Base-by-base conservation (phyloP, 2,888 invertebrate species). In the Thymelicus acteon region DNA sequence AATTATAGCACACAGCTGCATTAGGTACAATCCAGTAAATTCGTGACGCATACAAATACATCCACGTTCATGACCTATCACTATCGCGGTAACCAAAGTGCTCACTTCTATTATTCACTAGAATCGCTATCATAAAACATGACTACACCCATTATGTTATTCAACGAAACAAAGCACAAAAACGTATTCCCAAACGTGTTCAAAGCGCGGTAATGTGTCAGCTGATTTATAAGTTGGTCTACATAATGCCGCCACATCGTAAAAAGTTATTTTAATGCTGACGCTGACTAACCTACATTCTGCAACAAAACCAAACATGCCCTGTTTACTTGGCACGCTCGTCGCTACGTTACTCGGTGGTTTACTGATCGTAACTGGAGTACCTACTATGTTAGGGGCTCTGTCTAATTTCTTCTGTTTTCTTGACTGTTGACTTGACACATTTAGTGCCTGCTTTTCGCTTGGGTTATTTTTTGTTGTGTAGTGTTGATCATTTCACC, bases 261-360 rank as follows among this genome's bases (percentile, higher is more conserved):
- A 67, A 49, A 60, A 60, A 39, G 7, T 49, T 39, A 60, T 67
- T 67, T 67, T 48, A 60, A 67, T 67, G 48, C 67, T 67, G 67
- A 67, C 58, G 12, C 47, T 57, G 52, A 24, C 60, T 67, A 48
- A 67, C 67, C 67, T 48, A 67, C 67, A 67, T 60, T 67, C 39
- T 48, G 60, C 19, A 31, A 24, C 47, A 7, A n/a, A 58, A 57
- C 13, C 58, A 39, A 67, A 48, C 58, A 60, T 31, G 67, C 60
- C 39, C 67, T 39, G 63, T 65, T 58, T 57, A 62, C 48, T 49
- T 31, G 49, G 62, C 62, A 37, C 54, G 54, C 54, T 54, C 54
- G 48, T 37, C 48, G 48, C n/a, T n/a, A 48, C 13, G 48, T 37
- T 24, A n/a, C 61, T 62, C n/a, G 37, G 49, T 49, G 54, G 24